Percentiles rank a stretch among this genome's conserved stretches.
Evolutionary conservation across 2,888 invertebrate species (phyloP).

Genomic region (Tetanocera ferruginea): DNA sequence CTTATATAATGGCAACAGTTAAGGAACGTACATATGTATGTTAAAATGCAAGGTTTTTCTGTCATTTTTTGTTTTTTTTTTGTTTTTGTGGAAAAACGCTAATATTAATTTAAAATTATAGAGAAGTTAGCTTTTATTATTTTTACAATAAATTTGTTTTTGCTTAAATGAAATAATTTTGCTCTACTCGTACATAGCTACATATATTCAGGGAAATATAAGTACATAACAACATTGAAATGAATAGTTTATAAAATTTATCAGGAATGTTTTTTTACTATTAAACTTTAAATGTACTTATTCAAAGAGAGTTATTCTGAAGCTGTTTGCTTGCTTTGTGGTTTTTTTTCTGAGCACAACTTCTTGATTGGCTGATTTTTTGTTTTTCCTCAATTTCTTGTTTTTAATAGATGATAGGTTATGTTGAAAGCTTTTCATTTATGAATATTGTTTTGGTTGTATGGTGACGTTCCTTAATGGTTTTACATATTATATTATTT

Average conservation of each 20-base stretch:
- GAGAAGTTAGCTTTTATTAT: no score
- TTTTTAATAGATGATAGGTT: neutral
- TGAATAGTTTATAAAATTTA: slow-evolving; percentile 15
- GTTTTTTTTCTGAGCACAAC: slow-evolving; percentile 13
- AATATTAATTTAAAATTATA: no score
- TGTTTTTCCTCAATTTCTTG: neutral
- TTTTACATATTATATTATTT: neutral
- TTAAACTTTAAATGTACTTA: slow-evolving; percentile 35
- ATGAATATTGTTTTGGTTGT: slow-evolving; percentile 18
- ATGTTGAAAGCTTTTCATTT: slow-evolving; percentile 25
- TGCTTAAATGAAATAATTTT: no score
- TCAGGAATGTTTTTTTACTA: neutral
- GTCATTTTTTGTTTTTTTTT: no score
- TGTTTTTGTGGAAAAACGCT: no score
- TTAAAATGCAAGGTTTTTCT: no score
- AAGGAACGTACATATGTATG: no score
- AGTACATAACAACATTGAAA: no score
- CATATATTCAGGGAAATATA: no score
- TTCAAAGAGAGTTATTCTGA: slow-evolving; percentile 40
- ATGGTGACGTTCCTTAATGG: neutral
- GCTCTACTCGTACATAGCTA: no score
- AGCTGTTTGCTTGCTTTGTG: slow-evolving; percentile 28
- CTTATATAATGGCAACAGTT: no score
- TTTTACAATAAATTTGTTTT: no score
- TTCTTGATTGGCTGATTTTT: slow-evolving; percentile 18